phyloP scores from a whole-genome alignment of 2,797 vertebrate genomes.

The Sciurus carolinensis region DNA sequence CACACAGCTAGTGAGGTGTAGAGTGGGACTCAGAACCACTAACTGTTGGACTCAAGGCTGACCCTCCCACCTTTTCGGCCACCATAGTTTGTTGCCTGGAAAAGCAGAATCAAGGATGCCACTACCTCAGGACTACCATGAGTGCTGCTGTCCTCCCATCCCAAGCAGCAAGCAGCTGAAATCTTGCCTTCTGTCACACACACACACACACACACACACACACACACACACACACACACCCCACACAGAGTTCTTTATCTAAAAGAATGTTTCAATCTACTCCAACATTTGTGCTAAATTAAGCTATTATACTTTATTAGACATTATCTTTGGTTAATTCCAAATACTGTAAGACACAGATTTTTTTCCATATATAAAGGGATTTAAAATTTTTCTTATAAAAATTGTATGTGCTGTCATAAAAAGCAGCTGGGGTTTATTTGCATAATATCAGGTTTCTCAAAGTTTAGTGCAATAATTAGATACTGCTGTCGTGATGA shows the following conservation, averaged over 20 bases:
- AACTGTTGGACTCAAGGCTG: not conserved
- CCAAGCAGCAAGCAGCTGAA: not conserved
- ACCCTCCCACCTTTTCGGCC: not conserved
- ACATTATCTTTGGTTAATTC: constrained; percentile 73
- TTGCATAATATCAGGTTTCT: constrained; percentile 82
- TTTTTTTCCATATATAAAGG: constrained; percentile 72
- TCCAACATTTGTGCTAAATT: constrained; percentile 78
- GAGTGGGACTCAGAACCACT: not conserved
- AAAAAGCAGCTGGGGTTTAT: constrained; percentile 82
- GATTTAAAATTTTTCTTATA: constrained; percentile 68
- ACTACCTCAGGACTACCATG: not conserved
- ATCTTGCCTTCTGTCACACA: not conserved
- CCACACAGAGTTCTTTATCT: constrained; percentile 36
- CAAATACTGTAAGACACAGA: constrained; percentile 61
- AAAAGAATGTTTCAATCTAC: constrained; percentile 49
- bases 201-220: no score
- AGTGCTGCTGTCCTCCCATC: not conserved
- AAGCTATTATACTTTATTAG: constrained; percentile 69
- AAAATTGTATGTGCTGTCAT: constrained; percentile 76
- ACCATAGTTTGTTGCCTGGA: not conserved
- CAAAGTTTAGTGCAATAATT: constrained; percentile 78
- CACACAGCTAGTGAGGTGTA: not conserved
- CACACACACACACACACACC: not conserved
- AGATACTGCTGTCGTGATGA: constrained; percentile 74
- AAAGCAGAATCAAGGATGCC: not conserved